Percentiles rank a stretch among this genome's conserved stretches.
Evolutionary conservation across 2,113 vertebrate genomes (phyloP).

Genomic region (Scytalopus superciliaris): DNA sequence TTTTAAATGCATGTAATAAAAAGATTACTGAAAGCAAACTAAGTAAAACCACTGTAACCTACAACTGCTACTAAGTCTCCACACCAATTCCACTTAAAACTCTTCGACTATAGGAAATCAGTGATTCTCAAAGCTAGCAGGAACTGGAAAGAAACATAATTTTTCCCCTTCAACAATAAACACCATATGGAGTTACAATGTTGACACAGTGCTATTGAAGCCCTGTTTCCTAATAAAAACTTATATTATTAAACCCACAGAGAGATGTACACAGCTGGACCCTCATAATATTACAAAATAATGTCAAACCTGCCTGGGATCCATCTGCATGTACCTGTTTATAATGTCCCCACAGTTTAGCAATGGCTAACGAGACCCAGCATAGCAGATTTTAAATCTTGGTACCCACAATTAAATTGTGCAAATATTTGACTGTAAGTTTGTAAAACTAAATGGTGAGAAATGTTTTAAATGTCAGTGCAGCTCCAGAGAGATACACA

Average conservation of each 20-base stretch:
- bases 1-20: not conserved
- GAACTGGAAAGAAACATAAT: not conserved
- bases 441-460: not conserved
- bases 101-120: not conserved
- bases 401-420: not conserved
- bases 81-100: not conserved
- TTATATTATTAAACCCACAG: not conserved
- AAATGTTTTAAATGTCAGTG: slow-evolving; percentile 34
- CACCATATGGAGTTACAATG: not conserved
- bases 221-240: not conserved
- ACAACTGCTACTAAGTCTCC: not conserved
- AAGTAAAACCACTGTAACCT: not conserved
- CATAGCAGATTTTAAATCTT: not conserved
- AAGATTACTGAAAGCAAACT: not conserved
- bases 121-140: not conserved
- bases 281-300: not conserved
- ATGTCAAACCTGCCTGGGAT: not conserved
- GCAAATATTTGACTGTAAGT: not conserved
- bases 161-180: not conserved
- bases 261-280: not conserved
- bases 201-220: not conserved
- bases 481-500: slow-evolving; percentile 21
- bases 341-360: not conserved
- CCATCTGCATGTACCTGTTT: not conserved
- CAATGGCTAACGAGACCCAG: not conserved